Percentiles rank a stretch among this genome's conserved stretches.
phyloP scores from a whole-genome alignment of 2,888 invertebrate species.

The Neoaliturus tenellus region DNA sequence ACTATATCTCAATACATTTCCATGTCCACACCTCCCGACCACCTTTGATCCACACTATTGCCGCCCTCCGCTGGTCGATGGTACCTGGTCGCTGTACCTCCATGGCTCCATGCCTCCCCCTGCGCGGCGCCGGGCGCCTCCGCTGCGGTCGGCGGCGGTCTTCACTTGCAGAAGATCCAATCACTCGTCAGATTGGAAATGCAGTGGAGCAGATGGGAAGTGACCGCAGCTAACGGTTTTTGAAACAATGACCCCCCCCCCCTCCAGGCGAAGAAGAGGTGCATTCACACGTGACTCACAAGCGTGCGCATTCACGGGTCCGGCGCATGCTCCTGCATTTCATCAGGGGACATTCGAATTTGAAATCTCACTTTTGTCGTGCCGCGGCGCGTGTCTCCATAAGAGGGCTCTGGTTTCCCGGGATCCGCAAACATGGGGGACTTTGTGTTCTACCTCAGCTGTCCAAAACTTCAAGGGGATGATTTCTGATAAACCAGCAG shows the following conservation, averaged over 20 bases:
- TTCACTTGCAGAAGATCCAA: constrained; percentile 32
- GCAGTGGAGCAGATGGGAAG: constrained; percentile 45
- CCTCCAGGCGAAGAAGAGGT: not conserved
- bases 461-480: too few relatives aligned
- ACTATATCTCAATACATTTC: too few relatives aligned
- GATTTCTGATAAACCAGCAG: too few relatives aligned
- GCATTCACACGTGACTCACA: not conserved
- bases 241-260: not conserved
- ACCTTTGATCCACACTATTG: too few relatives aligned
- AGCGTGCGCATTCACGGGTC: not conserved
- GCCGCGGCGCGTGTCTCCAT: not conserved
- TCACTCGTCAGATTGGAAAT: constrained; percentile 45
- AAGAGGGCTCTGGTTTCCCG: not conserved
- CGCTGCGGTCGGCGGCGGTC: not conserved
- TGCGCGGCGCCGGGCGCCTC: not conserved
- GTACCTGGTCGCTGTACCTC: too few relatives aligned
- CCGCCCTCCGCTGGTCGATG: too few relatives aligned
- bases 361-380: not conserved
- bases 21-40: too few relatives aligned
- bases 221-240: constrained; percentile 32
- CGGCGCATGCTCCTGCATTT: constrained; percentile 1
- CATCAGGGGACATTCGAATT: not conserved
- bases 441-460: too few relatives aligned
- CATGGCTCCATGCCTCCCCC: too few relatives aligned
- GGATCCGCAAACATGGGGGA: not conserved